Base-by-base conservation (phyloP, 2,888 invertebrate species). In the Tridacna crocea region DNA sequence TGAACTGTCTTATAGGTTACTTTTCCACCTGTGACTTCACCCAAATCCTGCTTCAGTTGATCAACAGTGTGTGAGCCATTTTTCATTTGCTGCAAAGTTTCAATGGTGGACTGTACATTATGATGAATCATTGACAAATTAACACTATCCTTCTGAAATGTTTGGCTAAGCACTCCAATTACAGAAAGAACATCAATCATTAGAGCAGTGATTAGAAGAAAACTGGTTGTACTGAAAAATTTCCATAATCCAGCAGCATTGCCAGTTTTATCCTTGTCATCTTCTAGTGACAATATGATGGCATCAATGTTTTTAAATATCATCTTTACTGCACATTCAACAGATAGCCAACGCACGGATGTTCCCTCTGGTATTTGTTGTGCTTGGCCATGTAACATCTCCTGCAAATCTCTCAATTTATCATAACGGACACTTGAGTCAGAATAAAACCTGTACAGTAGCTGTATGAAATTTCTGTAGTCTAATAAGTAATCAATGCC, bases 341-440 rank as follows among this genome's bases (percentile, higher is more conserved):
- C 66, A 15, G 79, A 79, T 24, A 79, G 36, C 79, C 79, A 79
- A 10, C 79, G 58, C 15, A 79, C 74, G 58, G 73, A 73, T n/a
- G 79, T 79, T 27, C 74, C 74, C 55, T 79, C 79, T 51, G 79
- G 66, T 22, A 79, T 58, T 68, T 79, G 79, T 46, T 66, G 27
- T n/a, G 55, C 66, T 74, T 73, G 55, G 24, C 79, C 73, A 79
- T 74, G 58, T 48, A 79, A 73, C 36, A 79, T 65, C 17, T 17
- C 55, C 26, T 79, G 79, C 3, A 79, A 46, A 10, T 75, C 75
- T 24, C 75, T 61, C 15, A 75, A 27, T 36, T 75, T 75, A 26
- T 75, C 75, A 17, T 75, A 75, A 1, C 75, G 17, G 15, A 75
- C 65, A 48, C 47, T 46, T 0, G 75, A 75, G 46, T 75, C 75